Percentiles rank a stretch among this genome's conserved stretches.
Evolutionary conservation across 2,888 invertebrate genomes (phyloP).

Genomic region (Diplolepis rosae): DNA sequence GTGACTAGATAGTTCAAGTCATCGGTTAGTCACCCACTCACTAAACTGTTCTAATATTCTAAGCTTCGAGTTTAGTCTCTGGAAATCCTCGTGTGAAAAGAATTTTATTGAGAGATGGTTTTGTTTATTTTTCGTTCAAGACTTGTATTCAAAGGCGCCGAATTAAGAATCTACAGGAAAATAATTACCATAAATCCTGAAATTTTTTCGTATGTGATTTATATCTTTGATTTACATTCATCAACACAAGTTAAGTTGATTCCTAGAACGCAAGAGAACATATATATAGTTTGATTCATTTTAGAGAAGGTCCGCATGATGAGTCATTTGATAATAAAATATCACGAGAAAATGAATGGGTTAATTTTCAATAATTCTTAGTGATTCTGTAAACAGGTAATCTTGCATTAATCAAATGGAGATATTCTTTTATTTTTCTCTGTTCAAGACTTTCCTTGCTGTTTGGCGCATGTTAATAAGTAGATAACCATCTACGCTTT

Average conservation of each 20-base stretch:
- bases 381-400: not conserved
- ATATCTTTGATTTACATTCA: not conserved
- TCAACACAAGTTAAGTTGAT: not conserved
- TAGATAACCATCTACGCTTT: not conserved
- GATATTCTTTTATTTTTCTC: not conserved
- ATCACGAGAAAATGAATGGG: not conserved
- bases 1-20: not conserved
- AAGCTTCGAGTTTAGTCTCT: not conserved
- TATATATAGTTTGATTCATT: too few species aligned
- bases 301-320: too few species aligned
- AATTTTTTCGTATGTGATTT: not conserved
- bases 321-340: too few species aligned
- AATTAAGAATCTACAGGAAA: not conserved
- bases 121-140: not conserved
- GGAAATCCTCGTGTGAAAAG: not conserved
- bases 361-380: not conserved
- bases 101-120: too few species aligned
- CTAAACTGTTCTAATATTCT: not conserved
- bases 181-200: not conserved
- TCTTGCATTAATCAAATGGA: not conserved
- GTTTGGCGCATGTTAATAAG: not conserved
- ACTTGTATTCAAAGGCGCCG: not conserved
- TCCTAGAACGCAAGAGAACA: not conserved
- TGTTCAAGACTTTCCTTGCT: not conserved
- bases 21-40: not conserved